Evolutionary conservation across 2,113 vertebrate genomes (phyloP).

Genomic region (Otus sunia): DNA sequence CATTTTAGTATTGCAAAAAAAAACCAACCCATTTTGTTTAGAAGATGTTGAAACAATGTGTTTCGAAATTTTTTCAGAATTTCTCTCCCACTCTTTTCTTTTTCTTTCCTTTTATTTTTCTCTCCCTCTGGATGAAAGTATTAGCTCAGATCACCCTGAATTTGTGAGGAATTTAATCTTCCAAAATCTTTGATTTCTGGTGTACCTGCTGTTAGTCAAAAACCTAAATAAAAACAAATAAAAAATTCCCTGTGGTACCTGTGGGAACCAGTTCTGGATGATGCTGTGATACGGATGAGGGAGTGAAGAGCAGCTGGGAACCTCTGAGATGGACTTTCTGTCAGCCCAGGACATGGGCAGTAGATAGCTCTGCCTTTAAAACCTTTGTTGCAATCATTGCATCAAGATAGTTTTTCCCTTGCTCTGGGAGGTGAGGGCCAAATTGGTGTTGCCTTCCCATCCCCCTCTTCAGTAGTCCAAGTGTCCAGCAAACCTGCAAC

Average conservation of each 20-base stretch:
- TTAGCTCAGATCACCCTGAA: not conserved
- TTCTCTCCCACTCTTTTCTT: constrained; percentile 20
- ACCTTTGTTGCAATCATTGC: not conserved
- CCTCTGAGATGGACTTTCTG: not conserved
- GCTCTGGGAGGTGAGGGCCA: not conserved
- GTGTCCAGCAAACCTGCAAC: not conserved
- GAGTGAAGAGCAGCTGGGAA: not conserved
- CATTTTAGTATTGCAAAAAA: constrained; percentile 30
- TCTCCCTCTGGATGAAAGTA: not conserved
- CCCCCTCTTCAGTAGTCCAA: not conserved
- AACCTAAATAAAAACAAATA: not conserved
- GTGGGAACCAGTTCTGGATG: not conserved
- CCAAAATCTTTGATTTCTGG: not conserved
- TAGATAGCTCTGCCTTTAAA: not conserved
- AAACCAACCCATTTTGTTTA: constrained; percentile 22
- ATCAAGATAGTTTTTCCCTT: not conserved
- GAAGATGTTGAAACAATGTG: constrained; percentile 59
- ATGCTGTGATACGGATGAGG: not conserved
- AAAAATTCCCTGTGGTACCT: not conserved
- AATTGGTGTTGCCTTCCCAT: not conserved
- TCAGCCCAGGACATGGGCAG: not conserved
- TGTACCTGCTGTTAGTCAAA: not conserved
- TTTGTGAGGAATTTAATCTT: not conserved
- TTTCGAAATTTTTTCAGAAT: constrained; percentile 37
- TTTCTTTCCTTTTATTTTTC: not conserved